Evolutionary conservation across 2,797 vertebrate species (phyloP), one percentile per base, ranked within the genome.

Genomic region (Poecile montanus): DNA sequence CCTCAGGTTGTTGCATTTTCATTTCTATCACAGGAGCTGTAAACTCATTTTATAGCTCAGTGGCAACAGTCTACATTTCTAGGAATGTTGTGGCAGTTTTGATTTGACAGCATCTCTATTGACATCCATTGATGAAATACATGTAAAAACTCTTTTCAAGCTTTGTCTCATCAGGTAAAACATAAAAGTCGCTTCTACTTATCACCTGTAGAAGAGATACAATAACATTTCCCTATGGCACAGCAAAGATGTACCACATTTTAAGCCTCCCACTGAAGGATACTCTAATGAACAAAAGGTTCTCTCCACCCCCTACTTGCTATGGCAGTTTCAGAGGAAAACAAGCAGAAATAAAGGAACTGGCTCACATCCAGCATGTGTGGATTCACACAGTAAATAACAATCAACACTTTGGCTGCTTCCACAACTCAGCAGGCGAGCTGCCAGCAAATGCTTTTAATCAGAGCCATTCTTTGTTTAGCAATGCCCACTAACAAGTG

Each of bases 321-420:
- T 25, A 14, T 13, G n/a, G 48, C 54, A 79, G 20, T 73, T 94
- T 54, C 54, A 56, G 85, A 93, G 63, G 53, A 85, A 91, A 92
- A 76, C 26, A 82, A 91, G 75, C 54, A 65, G 32, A 77, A 94
- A 75, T 38, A 76, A 91, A 91, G 40, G 71, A 89, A 34, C 57
- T 92, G 94, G 94, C 77, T 85, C 80, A 29, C 36, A 74, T 60
- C 87, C 81, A 93, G n/a, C 29, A 29, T 73, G 48, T 51, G 36
- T 58, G 23, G 66, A 68, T 94, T 94, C 90, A 82, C 85, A 91
- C 94, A 86, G 72, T 85, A 96, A 96, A 95, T 74, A 96, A 91
- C 73, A 88, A 94, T 91, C 89, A 95, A 75, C 87, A 70, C 60
- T 94, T 68, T 36, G 85, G 63, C 94, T 94, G 77, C 80, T 88